These are phyloP conservation scores for Odontamblyopus lacepedii DNA, from an alignment of 2,797 vertebrate species.

Conservation along the genomic window DNA sequence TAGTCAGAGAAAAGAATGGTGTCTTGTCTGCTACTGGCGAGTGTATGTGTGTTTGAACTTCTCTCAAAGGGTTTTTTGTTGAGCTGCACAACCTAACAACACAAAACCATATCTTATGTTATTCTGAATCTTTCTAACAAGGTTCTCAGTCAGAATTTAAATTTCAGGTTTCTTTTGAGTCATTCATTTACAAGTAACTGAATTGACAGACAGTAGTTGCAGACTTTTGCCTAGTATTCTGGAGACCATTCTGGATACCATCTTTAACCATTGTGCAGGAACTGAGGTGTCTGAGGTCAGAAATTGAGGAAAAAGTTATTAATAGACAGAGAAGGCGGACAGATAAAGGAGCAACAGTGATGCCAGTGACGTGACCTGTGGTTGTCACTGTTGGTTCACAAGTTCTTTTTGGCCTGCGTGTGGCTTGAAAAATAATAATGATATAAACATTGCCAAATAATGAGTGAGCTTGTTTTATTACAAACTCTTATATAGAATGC, in stretches of 20 bases:
- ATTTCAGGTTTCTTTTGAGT: slow-evolving; percentile 56
- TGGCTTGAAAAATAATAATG: slow-evolving; percentile 22
- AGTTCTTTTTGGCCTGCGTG: slow-evolving; percentile 34
- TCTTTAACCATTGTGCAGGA: slow-evolving; percentile 37
- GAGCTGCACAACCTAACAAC: slow-evolving; percentile 26
- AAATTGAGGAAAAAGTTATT: slow-evolving; percentile 47
- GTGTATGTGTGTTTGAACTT: slow-evolving; percentile 50
- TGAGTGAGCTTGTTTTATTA: slow-evolving; percentile 33
- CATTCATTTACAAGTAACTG: slow-evolving; percentile 45
- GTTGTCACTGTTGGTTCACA: slow-evolving; percentile 32
- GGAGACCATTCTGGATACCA: slow-evolving; percentile 45
- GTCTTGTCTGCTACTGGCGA: slow-evolving; percentile 46
- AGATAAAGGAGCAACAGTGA: slow-evolving; percentile 21
- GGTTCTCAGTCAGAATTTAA: slow-evolving; percentile 33
- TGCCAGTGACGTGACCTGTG: slow-evolving; percentile 9
- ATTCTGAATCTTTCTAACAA: slow-evolving; percentile 23
- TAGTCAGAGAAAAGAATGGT: slow-evolving; percentile 34
- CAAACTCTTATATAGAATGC: slow-evolving; percentile 40
- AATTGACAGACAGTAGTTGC: slow-evolving; percentile 49
- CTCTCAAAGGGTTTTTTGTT: slow-evolving; percentile 48
- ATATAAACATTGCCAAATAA: slow-evolving; percentile 30
- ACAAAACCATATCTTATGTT: slow-evolving; percentile 27
- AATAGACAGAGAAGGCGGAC: slow-evolving; percentile 33
- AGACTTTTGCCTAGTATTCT: slow-evolving; percentile 51
- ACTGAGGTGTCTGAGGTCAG: slow-evolving; percentile 33